Evolutionary conservation across 2,797 vertebrate species (phyloP).

Genomic region (Pseudochirops corinnae): DNA sequence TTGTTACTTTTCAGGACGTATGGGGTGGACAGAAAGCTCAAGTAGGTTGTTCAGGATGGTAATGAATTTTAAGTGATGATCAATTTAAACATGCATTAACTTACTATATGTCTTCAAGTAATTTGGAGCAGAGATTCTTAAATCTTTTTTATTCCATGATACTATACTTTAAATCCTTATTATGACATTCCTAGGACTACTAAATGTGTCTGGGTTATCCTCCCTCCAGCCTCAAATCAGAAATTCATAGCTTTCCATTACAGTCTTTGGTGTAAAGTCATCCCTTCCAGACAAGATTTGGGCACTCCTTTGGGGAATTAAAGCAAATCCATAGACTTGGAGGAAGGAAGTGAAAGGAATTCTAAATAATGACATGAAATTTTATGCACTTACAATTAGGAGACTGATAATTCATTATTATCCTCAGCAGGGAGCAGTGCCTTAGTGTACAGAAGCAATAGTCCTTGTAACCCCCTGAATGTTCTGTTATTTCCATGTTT

Average conservation of each 20-base stretch:
- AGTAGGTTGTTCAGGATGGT: not conserved
- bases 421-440: conserved; percentile 63
- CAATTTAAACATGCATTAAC: not conserved
- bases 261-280: not conserved
- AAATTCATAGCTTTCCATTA: not conserved
- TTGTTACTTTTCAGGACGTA: not conserved
- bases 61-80: not conserved
- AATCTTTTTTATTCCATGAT: not conserved
- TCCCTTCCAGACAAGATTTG: conserved; percentile 35
- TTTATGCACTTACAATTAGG: conserved; percentile 74
- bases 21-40: not conserved
- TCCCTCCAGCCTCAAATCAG: not conserved
- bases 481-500: conserved; percentile 67
- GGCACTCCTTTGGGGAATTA: conserved; percentile 69
- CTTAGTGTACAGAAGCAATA: conserved; percentile 69
- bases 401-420: conserved; percentile 69
- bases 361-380: not conserved
- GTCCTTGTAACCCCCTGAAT: conserved; percentile 75
- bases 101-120: no score
- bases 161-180: not conserved
- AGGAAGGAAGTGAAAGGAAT: not conserved
- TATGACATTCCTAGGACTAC: not conserved
- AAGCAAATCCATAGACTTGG: conserved; percentile 5
- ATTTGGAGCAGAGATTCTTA: not conserved
- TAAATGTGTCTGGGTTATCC: not conserved